Evolutionary conservation across 2,797 vertebrate genomes (phyloP).

Genomic region (Cyprinella venusta): DNA sequence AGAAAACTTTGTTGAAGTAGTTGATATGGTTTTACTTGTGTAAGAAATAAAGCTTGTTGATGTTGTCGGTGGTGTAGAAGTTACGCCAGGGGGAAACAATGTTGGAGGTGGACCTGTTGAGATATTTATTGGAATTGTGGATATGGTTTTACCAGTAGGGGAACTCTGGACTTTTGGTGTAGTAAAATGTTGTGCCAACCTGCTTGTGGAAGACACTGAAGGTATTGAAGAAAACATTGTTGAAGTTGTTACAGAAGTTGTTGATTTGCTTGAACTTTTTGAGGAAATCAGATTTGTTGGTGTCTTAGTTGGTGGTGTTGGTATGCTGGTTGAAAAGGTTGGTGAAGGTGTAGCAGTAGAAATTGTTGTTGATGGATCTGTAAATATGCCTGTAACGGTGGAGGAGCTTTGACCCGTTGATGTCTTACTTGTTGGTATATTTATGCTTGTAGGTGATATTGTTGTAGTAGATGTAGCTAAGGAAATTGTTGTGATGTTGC

Average conservation of each 20-base stretch:
- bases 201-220: no score
- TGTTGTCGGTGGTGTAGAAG: background rate
- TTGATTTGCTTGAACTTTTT: no score
- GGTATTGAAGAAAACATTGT: no score
- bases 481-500: no score
- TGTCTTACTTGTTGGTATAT: background rate
- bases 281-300: background rate
- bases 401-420: background rate
- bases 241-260: background rate
- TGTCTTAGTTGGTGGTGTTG: background rate
- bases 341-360: background rate
- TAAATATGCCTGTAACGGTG: rapidly evolving
- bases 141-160: no score
- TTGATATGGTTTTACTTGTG: no score
- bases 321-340: background rate
- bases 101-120: background rate
- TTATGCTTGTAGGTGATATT: background rate
- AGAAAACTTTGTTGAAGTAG: background rate
- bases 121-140: no score
- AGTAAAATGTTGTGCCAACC: background rate
- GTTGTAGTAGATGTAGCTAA: background rate
- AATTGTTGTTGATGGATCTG: background rate
- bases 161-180: no score
- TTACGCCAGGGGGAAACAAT: background rate
- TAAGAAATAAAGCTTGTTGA: no score